Percentiles rank a stretch among this genome's conserved stretches.
Evolutionary conservation across 2,888 invertebrate species (phyloP).

Genomic region (Aromia moschata): DNA sequence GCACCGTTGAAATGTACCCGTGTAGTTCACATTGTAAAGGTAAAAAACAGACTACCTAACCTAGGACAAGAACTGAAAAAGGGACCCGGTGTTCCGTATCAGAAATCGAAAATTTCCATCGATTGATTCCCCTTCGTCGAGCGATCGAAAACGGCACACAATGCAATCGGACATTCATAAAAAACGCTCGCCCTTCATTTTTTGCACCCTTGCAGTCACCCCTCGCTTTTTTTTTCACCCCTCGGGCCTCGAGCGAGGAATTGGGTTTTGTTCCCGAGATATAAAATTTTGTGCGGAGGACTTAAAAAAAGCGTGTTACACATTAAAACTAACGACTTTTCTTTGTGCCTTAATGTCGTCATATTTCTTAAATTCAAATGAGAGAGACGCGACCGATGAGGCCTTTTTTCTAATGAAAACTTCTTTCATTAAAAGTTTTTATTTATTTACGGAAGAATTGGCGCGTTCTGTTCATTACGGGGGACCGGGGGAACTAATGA

Average conservation of each 20-base stretch:
- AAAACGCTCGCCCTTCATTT: conserved; percentile 60
- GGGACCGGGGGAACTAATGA: conserved; percentile 11
- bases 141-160: conserved; percentile 59
- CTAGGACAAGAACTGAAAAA: conserved; percentile 53
- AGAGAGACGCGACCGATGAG: conserved; percentile 37
- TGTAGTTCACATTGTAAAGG: conserved; percentile 52
- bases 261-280: conserved; percentile 50
- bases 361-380: conserved; percentile 44
- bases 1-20: conserved; percentile 10
- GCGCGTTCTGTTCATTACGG: conserved; percentile 27
- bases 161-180: conserved; percentile 61
- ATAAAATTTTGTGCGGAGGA: conserved; percentile 49
- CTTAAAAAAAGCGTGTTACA: conserved; percentile 48
- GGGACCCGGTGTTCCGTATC: conserved; percentile 46
- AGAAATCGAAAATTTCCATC: conserved; percentile 60
- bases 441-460: conserved; percentile 38
- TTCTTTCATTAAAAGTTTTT: conserved; percentile 42
- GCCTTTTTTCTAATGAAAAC: conserved; percentile 40
- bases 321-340: conserved; percentile 51
- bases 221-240: conserved; percentile 48
- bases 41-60: conserved; percentile 59
- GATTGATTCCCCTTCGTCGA: conserved; percentile 58
- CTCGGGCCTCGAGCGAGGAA: conserved; percentile 47
- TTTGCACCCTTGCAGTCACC: conserved; percentile 57
- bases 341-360: conserved; percentile 42